A percentile compares a stretch with the other conserved stretches of the same genome.
These are phyloP conservation scores for Halcyon leucocephala DNA, from an alignment of 2,797 vertebrate genomes.

Conservation along the genomic window DNA sequence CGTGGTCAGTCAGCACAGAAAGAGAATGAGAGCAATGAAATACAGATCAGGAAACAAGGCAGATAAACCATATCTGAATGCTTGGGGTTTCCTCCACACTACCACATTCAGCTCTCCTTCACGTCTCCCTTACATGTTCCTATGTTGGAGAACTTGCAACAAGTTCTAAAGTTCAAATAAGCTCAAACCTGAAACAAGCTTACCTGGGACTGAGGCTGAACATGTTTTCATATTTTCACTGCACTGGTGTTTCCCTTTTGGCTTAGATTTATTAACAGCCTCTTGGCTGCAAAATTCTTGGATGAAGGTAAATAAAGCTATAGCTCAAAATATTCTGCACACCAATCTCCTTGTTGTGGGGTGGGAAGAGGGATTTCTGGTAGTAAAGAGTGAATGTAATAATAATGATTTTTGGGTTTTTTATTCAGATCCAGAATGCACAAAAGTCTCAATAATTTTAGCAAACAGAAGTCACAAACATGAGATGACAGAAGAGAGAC, in stretches of 20 bases:
- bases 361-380: neutral
- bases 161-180: too few species aligned
- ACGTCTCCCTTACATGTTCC: neutral
- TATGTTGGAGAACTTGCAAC: neutral
- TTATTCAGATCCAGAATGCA: neutral
- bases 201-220: neutral
- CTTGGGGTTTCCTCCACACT: neutral
- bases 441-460: constrained; percentile 5
- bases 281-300: neutral
- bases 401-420: neutral
- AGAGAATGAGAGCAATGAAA: neutral
- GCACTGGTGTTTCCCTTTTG: neutral
- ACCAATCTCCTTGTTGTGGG: neutral
- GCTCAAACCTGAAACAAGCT: neutral
- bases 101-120: neutral
- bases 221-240: neutral
- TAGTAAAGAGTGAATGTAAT: neutral
- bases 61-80: neutral
- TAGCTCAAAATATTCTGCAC: neutral
- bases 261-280: neutral
- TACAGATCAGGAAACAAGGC: neutral
- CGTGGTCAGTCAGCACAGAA: neutral
- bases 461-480: constrained; percentile 5
- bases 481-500: neutral
- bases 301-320: constrained; percentile 34